These are phyloP conservation scores for Pagetopsis macropterus DNA, from an alignment of 2,797 vertebrate species.

Conservation along the genomic window DNA sequence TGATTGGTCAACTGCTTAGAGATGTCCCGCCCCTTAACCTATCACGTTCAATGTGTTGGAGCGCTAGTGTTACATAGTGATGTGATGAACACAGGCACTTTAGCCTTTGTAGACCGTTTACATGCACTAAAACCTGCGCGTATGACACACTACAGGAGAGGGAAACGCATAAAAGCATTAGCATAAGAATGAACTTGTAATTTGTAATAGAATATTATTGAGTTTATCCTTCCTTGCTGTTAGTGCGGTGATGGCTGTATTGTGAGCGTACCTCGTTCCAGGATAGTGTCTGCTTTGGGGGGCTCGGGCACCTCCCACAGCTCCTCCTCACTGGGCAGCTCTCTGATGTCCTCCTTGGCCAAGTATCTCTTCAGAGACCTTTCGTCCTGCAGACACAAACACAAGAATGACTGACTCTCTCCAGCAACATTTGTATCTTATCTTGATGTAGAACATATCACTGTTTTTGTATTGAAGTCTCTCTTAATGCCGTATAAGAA, in stretches of 20 bases:
- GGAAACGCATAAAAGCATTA: too few relatives aligned
- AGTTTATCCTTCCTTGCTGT: not conserved
- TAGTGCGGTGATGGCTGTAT: not conserved
- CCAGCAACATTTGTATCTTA: not conserved
- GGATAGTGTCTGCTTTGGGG: conserved; percentile 42
- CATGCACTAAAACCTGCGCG: too few relatives aligned
- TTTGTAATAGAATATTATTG: not conserved
- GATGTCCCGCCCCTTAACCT: too few relatives aligned
- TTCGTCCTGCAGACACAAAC: conserved; percentile 60
- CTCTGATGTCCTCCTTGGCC: conserved; percentile 71
- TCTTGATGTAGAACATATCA: not conserved
- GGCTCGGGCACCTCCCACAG: conserved; percentile 83
- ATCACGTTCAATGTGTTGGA: too few relatives aligned
- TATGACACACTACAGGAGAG: too few relatives aligned
- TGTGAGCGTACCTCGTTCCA: conserved; percentile 64
- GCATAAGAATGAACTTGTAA: not conserved
- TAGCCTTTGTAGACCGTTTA: too few relatives aligned
- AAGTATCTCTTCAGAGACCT: conserved; percentile 73
- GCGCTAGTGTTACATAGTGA: too few relatives aligned
- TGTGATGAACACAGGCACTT: too few relatives aligned
- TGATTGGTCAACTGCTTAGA: too few relatives aligned
- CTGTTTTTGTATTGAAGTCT: not conserved
- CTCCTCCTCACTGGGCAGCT: conserved; percentile 78
- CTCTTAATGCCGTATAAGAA: not conserved
- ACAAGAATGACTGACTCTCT: not conserved